Evolutionary conservation across 2,888 invertebrate species (phyloP), one percentile per base, ranked within the genome.

Genomic region (Labia minor): DNA sequence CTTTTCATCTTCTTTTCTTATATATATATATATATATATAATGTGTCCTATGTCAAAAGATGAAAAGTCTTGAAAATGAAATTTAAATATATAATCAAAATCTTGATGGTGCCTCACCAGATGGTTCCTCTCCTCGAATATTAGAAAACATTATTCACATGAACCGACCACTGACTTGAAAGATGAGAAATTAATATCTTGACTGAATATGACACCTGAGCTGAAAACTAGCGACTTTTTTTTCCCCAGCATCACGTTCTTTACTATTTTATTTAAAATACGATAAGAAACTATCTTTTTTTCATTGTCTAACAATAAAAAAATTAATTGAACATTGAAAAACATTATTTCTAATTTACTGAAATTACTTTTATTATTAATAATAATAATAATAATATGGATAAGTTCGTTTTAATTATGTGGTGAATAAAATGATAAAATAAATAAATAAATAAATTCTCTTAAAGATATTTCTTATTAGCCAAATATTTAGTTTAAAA

Each of bases 21-120:
- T n/a, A n/a, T n/a, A n/a, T n/a, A n/a, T n/a, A n/a, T n/a, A n/a
- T n/a, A n/a, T n/a, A n/a, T n/a, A n/a, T n/a, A n/a, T n/a, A n/a
- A n/a, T n/a, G n/a, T n/a, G n/a, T n/a, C n/a, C n/a, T n/a, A n/a
- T 49, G 49, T 49, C 49, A 49, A 49, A 49, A 49, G 49, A 49
- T 49, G n/a, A 14, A 49, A 14, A 49, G 49, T 16, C 49, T 49
- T 14, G 3, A 49, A 49, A 49, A 49, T 49, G 49, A 14, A 49
- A 49, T 49, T 49, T 49, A 49, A 49, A 49, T 49, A 49, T 49
- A 14, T 49, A 49, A 49, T 49, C 49, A 49, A 49, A 49, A n/a
- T 49, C 49, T 14, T 14, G 49, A 14, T 49, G 2, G 14, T 3
- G 2, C 16, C 14, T 49, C 16, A 14, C 49, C 16, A 16, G 49